A percentile compares a stretch with the other conserved stretches of the same genome.
Evolutionary conservation across 1,140 invertebrate species (phyloP).

Genomic region (Paracyclopina nana): DNA sequence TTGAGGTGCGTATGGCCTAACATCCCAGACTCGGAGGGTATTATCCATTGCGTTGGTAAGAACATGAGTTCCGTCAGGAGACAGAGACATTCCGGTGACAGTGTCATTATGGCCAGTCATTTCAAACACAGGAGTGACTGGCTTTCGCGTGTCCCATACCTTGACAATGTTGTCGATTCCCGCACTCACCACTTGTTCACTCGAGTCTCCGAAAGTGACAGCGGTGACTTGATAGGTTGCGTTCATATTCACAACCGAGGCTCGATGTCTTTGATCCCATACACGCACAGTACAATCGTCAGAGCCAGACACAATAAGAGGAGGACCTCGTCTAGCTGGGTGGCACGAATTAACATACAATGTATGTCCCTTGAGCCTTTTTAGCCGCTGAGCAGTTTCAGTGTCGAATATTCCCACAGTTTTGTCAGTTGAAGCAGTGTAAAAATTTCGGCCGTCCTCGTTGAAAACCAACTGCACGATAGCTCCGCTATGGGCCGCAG

Average conservation of each 20-base stretch:
- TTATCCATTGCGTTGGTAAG: conserved; percentile 96
- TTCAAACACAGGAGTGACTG: conserved; percentile 47
- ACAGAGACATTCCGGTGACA: conserved; percentile 73
- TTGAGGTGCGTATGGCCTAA: conserved; percentile 47
- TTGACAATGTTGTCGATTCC: conserved; percentile 97
- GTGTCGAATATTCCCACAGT: conserved; percentile 91
- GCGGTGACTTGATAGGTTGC: conserved; percentile 48
- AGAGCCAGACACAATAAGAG: conserved; percentile 71
- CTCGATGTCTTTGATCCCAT: conserved; percentile 45
- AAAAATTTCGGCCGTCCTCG: conserved; percentile 74
- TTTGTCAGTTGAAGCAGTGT: conserved; percentile 81
- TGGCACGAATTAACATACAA: conserved; percentile 70
- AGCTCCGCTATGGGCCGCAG: conserved; percentile 78
- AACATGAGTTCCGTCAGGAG: conserved; percentile 79
- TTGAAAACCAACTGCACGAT: conserved; percentile 88
- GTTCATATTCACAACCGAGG: conserved; percentile 39
- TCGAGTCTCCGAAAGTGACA: conserved; percentile 84
- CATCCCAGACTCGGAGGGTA: conserved; percentile 49
- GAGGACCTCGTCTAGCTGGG: conserved; percentile 58
- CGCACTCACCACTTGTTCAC: conserved; percentile 67
- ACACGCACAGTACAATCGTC: conserved; percentile 85
- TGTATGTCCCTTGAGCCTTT: conserved; percentile 42
- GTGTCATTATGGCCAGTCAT: conserved; percentile 81
- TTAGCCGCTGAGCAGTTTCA: conserved; percentile 29
- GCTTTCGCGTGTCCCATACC: conserved; percentile 91